phyloP scores from a whole-genome alignment of 2,888 invertebrate species.

The Orthosia incerta region DNA sequence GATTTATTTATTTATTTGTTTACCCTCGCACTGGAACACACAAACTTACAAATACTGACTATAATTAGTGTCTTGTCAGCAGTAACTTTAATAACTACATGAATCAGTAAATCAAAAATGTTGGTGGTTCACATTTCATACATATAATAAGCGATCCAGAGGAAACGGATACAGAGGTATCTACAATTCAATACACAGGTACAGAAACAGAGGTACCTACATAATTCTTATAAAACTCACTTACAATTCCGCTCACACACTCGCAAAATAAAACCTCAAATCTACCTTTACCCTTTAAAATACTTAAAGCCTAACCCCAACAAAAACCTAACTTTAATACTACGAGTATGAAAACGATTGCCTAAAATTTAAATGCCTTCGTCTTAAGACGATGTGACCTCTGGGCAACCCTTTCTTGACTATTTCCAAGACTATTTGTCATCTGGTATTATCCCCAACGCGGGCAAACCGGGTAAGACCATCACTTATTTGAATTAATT shows the following conservation, averaged over 20 bases:
- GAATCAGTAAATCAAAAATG: not conserved
- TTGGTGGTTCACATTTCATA: not conserved
- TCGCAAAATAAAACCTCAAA: conserved; percentile 34
- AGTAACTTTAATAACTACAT: no score
- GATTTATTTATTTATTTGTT: no score
- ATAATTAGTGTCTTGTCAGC: no score
- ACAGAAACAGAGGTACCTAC: no score
- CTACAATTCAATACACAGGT: no score
- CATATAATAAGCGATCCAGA: not conserved
- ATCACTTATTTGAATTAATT: conserved; percentile 73
- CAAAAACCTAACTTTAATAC: conserved; percentile 45
- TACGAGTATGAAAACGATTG: conserved; percentile 4
- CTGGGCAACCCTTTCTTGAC: conserved; percentile 64
- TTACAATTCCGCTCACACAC: conserved; percentile 8
- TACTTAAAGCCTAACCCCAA: conserved; percentile 15
- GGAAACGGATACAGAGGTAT: no score
- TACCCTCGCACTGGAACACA: no score
- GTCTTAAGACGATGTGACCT: conserved; percentile 68
- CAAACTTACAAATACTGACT: no score
- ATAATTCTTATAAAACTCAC: not conserved
- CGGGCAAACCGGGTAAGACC: conserved; percentile 55
- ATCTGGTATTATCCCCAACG: conserved; percentile 72
- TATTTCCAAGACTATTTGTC: conserved; percentile 76
- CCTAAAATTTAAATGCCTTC: conserved; percentile 66
- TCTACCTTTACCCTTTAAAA: conserved; percentile 7